Conservation (phyloP, 2,113 vertebrate species). For the Bos javanicus region DNA sequence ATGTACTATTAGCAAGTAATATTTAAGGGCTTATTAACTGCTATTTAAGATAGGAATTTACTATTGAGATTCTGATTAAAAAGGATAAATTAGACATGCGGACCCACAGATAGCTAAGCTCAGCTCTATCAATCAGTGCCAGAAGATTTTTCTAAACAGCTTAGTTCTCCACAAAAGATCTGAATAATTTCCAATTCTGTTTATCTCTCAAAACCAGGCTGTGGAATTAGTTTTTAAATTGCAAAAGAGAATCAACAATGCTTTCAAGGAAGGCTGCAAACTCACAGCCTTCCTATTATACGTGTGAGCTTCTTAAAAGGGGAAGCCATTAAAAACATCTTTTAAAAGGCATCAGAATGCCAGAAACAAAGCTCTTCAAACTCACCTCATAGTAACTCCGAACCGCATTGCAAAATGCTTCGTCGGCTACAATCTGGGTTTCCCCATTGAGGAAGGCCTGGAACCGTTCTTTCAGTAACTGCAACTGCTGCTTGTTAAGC, state of each 20-base stretch:
- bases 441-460: slow-evolving; percentile 95
- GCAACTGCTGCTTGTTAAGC: slow-evolving; percentile 97
- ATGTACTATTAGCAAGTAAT: not conserved
- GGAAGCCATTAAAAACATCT: not conserved
- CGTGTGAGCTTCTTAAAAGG: not conserved
- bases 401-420: slow-evolving; percentile 97
- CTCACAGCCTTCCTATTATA: not conserved
- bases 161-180: slow-evolving; percentile 31
- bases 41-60: slow-evolving; percentile 48
- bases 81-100: slow-evolving; percentile 54
- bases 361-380: slow-evolving; percentile 20
- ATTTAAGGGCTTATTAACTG: not conserved
- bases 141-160: slow-evolving; percentile 28
- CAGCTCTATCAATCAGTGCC: slow-evolving; percentile 47
- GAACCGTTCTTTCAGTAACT: slow-evolving; percentile 92
- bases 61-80: slow-evolving; percentile 64
- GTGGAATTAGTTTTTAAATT: slow-evolving; percentile 62
- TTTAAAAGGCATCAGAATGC: not conserved
- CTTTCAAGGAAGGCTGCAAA: slow-evolving; percentile 47
- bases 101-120: slow-evolving; percentile 63
- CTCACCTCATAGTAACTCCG: slow-evolving; percentile 95
- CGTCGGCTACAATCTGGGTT: slow-evolving; percentile 94
- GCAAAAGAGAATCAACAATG: slow-evolving; percentile 36
- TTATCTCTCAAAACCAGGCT: slow-evolving; percentile 66
- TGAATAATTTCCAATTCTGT: slow-evolving; percentile 60